A percentile compares a stretch with the other conserved stretches of the same genome.
Evolutionary conservation across 2,797 vertebrate genomes (phyloP).

Genomic region (Adrianichthys oophorus): DNA sequence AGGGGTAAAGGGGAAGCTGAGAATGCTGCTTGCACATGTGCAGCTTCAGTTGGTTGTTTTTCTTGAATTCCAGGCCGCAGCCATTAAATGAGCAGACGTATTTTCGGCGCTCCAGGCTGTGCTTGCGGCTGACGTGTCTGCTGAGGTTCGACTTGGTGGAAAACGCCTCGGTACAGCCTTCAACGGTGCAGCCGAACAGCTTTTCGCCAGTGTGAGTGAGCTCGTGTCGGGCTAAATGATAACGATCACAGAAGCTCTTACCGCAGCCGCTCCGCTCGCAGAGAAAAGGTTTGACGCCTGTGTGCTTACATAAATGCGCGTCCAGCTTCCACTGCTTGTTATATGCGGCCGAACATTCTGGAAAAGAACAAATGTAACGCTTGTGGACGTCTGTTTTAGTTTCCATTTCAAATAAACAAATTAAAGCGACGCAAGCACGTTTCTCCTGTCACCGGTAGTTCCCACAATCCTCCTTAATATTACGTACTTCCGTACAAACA

Average conservation of each 20-base stretch:
- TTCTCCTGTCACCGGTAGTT: slow-evolving; percentile 9
- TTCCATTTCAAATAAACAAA: slow-evolving; percentile 35
- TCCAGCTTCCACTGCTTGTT: slow-evolving; percentile 87
- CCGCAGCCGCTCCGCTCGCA: slow-evolving; percentile 80
- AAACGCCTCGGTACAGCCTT: slow-evolving; percentile 75
- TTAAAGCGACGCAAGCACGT: background rate
- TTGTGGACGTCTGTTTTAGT: slow-evolving; percentile 6
- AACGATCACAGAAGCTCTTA: slow-evolving; percentile 83
- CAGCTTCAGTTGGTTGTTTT: slow-evolving; percentile 88
- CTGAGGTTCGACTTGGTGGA: slow-evolving; percentile 83
- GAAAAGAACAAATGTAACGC: slow-evolving; percentile 87
- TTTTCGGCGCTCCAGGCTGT: slow-evolving; percentile 65
- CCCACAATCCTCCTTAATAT: slow-evolving; percentile 3
- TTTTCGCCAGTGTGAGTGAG: slow-evolving; percentile 84
- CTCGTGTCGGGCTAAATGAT: slow-evolving; percentile 83
- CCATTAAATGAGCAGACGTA: slow-evolving; percentile 83
- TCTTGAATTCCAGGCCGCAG: slow-evolving; percentile 86
- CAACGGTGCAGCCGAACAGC: slow-evolving; percentile 73
- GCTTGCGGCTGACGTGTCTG: slow-evolving; percentile 83
- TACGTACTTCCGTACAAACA: slow-evolving; percentile 15
- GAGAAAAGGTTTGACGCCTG: slow-evolving; percentile 82
- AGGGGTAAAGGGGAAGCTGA: slow-evolving; percentile 79
- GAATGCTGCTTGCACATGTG: slow-evolving; percentile 88
- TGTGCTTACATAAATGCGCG: slow-evolving; percentile 89
- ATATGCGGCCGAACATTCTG: slow-evolving; percentile 80